Base-by-base conservation (phyloP, 2,888 invertebrate species). In the Xestia rhomboidea region DNA sequence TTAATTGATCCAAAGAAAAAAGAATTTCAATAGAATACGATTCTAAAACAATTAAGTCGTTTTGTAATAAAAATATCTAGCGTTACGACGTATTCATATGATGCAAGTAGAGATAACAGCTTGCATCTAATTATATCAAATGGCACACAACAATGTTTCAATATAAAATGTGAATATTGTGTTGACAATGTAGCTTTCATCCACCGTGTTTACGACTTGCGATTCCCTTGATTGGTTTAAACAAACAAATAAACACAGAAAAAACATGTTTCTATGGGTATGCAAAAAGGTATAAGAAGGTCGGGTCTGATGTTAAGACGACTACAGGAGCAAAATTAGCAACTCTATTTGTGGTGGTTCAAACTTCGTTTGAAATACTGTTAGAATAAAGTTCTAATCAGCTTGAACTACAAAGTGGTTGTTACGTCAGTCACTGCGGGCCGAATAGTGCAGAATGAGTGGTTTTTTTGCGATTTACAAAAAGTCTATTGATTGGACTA, bases 51-150 rank as follows among this genome's bases (percentile, higher is more conserved):
- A 73, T 73, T 24, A 64, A 49, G 41, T 49, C 27, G 15, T 44
- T 44, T 44, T 44, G 63, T 64, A 57, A 54, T 72, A 54, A 68
- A 70, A 75, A 57, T 68, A 74, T 60, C 1, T 73, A 62, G 27
- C n/a, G 8, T 76, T 68, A 62, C 66, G 71, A 27, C 11, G 51
- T 76, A 57, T 73, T 71, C 73, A 38, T 68, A 38, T 13, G 46
- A 27, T 41, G 11, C 62, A 34, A 62, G 41, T 0, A 30, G 7
- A n/a, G 57, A 46, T 41, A 66, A 57, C 82, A 80, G 49, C 72
- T 79, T 75, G 83, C 70, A 82, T 68, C 41, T 73, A 70, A 63
- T 66, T 76, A 57, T 64, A 6, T 63, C 62, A 68, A 83, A 86
- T 83, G 80, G 69, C 79, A 82, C 64, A 49, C 27, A 49, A 77